Conservation (phyloP, 2,888 invertebrate species). For the Cremastobaeus sp. region DNA sequence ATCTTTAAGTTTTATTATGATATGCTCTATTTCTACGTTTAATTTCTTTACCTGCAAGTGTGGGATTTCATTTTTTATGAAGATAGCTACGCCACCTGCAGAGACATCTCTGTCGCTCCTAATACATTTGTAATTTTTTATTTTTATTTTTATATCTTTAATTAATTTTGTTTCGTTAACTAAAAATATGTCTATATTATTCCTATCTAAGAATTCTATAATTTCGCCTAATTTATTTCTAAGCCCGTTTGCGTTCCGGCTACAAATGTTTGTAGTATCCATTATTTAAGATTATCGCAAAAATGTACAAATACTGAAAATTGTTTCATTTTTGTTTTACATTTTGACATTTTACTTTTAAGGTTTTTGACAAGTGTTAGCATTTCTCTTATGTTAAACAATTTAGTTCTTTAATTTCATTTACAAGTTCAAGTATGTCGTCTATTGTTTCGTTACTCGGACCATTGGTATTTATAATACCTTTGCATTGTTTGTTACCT, state of each 20-base stretch:
- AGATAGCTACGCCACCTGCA: conserved; percentile 57
- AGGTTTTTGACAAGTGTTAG: conserved; percentile 36
- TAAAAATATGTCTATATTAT: conserved; percentile 10
- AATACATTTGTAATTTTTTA: conserved; percentile 58
- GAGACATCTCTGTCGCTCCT: conserved; percentile 51
- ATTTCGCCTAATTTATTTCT: conserved; percentile 28
- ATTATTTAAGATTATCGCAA: conserved; percentile 50
- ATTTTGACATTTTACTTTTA: conserved; percentile 7
- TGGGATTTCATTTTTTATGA: conserved; percentile 57
- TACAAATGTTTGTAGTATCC: conserved; percentile 51
- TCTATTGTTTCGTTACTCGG: too few species aligned
- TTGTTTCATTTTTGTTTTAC: conserved; percentile 28
- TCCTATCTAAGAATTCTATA: conserved; percentile 8
- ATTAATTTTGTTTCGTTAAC: conserved; percentile 26
- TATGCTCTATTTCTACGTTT: conserved; percentile 39
- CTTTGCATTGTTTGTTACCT: too few species aligned
- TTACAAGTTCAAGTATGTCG: background rate
- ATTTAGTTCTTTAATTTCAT: conserved; percentile 29
- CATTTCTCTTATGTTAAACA: conserved; percentile 29
- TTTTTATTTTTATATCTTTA: conserved; percentile 43
- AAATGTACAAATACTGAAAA: conserved; percentile 54
- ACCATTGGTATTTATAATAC: too few species aligned
- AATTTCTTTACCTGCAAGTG: conserved; percentile 1
- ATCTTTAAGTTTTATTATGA: conserved; percentile 50
- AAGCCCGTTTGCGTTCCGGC: conserved; percentile 64